Conservation (phyloP, 2,888 invertebrate species). For the Anorthoa munda region DNA sequence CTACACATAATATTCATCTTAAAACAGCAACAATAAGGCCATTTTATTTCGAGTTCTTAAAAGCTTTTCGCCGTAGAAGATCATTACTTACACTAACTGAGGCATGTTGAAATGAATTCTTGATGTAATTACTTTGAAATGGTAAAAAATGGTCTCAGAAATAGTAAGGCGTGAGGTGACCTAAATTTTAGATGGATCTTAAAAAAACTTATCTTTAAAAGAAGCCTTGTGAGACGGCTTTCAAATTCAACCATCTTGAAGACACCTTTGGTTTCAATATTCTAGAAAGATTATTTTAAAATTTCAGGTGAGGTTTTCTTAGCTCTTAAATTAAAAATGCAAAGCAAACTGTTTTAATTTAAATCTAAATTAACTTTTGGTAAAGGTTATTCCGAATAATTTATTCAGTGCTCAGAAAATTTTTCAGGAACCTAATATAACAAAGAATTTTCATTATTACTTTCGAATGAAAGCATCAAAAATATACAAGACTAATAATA, state of each 20-base stretch:
- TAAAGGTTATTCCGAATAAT: constrained; percentile 4
- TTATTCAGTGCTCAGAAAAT: background rate
- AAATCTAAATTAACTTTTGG: constrained; percentile 18
- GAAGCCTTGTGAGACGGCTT: constrained; percentile 15
- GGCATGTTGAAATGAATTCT: constrained; percentile 31
- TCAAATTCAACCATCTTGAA: constrained; percentile 31
- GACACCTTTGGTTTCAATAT: constrained; percentile 33
- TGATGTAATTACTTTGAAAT: constrained; percentile 47
- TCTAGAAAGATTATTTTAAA: constrained; percentile 18
- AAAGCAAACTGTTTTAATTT: constrained; percentile 23
- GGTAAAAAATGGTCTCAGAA: constrained; percentile 32
- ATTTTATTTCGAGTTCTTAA: background rate
- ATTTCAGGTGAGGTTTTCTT: constrained; percentile 4
- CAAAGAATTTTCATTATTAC: constrained; percentile 32
- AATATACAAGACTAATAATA: constrained; percentile 43
- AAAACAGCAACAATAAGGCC: background rate
- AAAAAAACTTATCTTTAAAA: constrained; percentile 45
- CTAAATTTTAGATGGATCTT: constrained; percentile 45
- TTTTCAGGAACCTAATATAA: background rate
- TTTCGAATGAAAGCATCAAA: constrained; percentile 20
- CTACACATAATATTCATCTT: background rate
- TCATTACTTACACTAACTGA: constrained; percentile 22
- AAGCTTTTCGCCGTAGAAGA: background rate
- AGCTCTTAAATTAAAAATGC: constrained; percentile 24
- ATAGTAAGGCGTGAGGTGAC: constrained; percentile 29